Base-by-base conservation (phyloP, 2,113 vertebrate species). In the Elgaria multicarinata region DNA sequence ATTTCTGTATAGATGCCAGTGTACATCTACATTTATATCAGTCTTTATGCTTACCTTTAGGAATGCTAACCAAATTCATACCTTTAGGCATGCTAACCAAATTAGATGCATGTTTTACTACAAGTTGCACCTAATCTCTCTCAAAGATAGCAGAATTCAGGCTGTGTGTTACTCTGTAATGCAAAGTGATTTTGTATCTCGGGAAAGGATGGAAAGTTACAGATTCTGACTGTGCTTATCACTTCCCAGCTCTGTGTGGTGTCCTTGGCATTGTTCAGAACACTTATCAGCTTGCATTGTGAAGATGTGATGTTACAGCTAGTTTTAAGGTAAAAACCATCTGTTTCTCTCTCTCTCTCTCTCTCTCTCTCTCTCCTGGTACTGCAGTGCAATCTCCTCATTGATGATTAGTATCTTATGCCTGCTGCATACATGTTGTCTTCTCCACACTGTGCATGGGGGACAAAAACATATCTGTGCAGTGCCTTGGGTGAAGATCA, bases 261-360 rank as follows among this genome's bases (percentile, higher is more conserved):
- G 90, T 99, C 99, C 42, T 96, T 99, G 96, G 98, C 98, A 0
- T 97, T 99, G 85, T 99, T 99, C 96, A 98, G 97, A 95, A 99
- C 99, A 0, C 98, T 99, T 69, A 99, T 99, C 89, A 97, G 98
- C 81, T 97, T 99, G 88, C 98, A 99, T 92, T 99, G 99, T 96
- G 99, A 99, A 96, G 99, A 99, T 84, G 98, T 99, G 95, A 99
- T 99, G 98, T 94, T 99, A 88, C 99, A 99, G 88, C 98, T 99
- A 6, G 91, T 99, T 94, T 92, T 99, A 94, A 99, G 98, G 99
- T 99, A 96, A 97, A 96, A 78, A 50, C n/a, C 82, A 90, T 67
- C 42, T 88, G 20, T 72, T 82, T 92, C 83, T 89, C 76, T 77
- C 6, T 3, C 46, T 8, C 46, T 50, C 8, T 8, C 46, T 8